Evolutionary conservation across 2,113 vertebrate genomes (phyloP).

Genomic region (Scytalopus superciliaris): DNA sequence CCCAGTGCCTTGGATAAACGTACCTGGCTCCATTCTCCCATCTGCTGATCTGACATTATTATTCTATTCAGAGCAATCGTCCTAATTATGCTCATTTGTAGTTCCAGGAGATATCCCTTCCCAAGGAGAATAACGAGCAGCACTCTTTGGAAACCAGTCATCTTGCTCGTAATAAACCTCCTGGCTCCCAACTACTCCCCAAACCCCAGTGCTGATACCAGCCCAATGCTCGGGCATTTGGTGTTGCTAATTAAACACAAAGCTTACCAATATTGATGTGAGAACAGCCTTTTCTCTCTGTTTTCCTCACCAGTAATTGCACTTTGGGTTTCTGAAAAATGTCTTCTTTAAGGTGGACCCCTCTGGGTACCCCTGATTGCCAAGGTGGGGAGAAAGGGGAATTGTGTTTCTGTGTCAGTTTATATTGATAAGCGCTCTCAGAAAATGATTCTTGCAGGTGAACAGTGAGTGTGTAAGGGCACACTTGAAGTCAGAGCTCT

Average conservation of each 20-base stretch:
- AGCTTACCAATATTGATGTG: neutral
- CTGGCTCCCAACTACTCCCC: neutral
- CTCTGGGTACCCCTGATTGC: neutral
- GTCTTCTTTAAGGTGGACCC: neutral
- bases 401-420: neutral
- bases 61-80: neutral
- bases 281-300: neutral
- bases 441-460: neutral
- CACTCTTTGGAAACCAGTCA: neutral
- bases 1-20: neutral
- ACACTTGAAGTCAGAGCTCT: neutral
- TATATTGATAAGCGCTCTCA: neutral
- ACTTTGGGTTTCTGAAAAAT: neutral
- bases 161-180: neutral
- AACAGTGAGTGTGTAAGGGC: neutral
- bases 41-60: constrained; percentile 10
- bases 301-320: neutral
- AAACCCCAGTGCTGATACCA: neutral
- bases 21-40: constrained; percentile 40
- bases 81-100: constrained; percentile 31
- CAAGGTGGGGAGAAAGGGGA: neutral
- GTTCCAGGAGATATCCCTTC: constrained; percentile 14
- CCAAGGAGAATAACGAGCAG: neutral
- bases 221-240: neutral
- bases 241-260: neutral